These are phyloP conservation scores for Trichonephila inaurata DNA, from an alignment of 1,140 invertebrate genomes.

Conservation along the genomic window DNA sequence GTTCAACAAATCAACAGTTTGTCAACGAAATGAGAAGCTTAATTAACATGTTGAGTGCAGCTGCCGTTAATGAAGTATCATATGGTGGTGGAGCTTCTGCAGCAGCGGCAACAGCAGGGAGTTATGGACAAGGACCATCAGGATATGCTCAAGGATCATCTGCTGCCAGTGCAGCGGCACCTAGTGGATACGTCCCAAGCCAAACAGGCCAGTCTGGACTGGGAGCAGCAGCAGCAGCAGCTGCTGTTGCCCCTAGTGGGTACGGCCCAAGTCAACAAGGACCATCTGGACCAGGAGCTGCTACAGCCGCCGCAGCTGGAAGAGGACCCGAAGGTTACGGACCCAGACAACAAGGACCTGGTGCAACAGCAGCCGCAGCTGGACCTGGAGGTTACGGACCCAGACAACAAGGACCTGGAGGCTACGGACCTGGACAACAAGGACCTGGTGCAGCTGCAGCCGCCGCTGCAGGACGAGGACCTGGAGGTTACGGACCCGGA, in stretches of 20 bases:
- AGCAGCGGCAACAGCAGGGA: neutral
- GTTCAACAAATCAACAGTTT: neutral
- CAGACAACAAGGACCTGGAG: neutral
- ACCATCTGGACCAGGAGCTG: neutral
- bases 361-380: neutral
- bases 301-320: neutral
- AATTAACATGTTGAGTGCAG: neutral
- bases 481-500: too few species aligned
- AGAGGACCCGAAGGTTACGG: neutral
- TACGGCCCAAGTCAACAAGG: neutral
- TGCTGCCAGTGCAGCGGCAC: too few species aligned
- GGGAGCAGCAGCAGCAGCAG: too few species aligned
- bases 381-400: neutral
- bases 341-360: neutral
- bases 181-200: too few species aligned
- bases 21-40: conserved; percentile 7
- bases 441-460: too few species aligned
- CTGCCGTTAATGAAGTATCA: neutral
- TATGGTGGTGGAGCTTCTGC: neutral
- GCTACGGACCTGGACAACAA: neutral
- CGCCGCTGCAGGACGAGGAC: too few species aligned
- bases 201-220: too few species aligned
- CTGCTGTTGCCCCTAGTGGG: neutral
- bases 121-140: neutral
- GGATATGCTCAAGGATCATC: neutral